These are phyloP conservation scores for Dromaius novaehollandiae DNA, from an alignment of 2,113 vertebrate species.

Conservation along the genomic window DNA sequence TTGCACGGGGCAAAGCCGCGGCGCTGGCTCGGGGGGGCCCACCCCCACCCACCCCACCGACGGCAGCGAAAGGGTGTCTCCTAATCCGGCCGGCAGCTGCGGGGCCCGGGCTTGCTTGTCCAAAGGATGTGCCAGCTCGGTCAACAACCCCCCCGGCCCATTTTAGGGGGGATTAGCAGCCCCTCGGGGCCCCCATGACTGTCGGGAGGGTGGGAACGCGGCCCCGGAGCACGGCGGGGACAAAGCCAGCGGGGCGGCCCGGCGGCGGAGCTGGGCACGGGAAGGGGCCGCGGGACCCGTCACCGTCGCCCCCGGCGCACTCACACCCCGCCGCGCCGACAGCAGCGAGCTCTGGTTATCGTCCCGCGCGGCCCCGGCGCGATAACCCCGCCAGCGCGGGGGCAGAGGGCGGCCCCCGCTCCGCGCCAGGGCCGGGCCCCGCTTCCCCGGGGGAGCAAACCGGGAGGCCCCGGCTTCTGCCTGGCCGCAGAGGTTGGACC, in stretches of 20 bases:
- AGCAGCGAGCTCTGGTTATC: conserved; percentile 65
- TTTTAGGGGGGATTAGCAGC: conserved; percentile 51
- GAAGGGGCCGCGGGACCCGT: too few species aligned
- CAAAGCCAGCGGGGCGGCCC: background rate
- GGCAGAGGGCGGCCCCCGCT: background rate
- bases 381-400: conserved; percentile 28
- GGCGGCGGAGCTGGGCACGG: background rate
- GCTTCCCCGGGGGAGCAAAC: background rate
- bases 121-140: conserved; percentile 68
- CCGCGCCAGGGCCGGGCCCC: background rate
- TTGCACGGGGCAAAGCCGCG: fast-evolving
- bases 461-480: background rate
- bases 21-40: too few species aligned
- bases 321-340: conserved; percentile 15
- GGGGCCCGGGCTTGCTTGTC: conserved; percentile 60
- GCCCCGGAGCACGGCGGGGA: background rate
- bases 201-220: conserved; percentile 33
- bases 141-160: conserved; percentile 46
- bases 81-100: conserved; percentile 56
- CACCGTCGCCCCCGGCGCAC: background rate
- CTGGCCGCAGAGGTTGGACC: background rate
- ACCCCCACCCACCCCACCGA: background rate
- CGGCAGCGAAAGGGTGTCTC: conserved; percentile 40
- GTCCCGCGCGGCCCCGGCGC: background rate
- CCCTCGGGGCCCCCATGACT: conserved; percentile 59